A percentile compares a stretch with the other conserved stretches of the same genome.
Conservation (phyloP, 2,797 vertebrate species). For the Melanotaenia boesemani region DNA sequence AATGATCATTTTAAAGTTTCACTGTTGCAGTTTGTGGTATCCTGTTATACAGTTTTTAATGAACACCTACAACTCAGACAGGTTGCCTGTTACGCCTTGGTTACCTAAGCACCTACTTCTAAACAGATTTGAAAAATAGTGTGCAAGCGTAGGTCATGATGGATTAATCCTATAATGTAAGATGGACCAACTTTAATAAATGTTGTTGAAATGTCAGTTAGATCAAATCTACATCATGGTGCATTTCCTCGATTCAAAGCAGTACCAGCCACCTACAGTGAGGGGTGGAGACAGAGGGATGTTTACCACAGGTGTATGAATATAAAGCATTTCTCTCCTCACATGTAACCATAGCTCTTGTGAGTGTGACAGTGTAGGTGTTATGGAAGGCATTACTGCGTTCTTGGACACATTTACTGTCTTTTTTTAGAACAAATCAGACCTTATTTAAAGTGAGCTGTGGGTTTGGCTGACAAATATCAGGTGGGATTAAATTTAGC, state of each 20-base stretch:
- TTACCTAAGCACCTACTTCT: conserved; percentile 3
- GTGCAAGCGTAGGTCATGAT: background rate
- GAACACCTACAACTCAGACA: background rate
- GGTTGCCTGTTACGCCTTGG: background rate
- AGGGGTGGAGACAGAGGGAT: conserved; percentile 15
- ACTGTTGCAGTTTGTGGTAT: conserved; percentile 1
- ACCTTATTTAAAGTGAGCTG: conserved; percentile 6
- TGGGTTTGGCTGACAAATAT: conserved; percentile 5
- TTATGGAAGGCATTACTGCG: conserved; percentile 33
- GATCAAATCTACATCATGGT: conserved; percentile 24
- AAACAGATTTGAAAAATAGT: background rate
- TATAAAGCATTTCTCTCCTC: conserved; percentile 40
- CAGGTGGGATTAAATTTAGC: background rate
- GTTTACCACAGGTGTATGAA: conserved; percentile 46
- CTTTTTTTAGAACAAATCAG: conserved; percentile 6
- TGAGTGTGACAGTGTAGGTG: conserved; percentile 30
- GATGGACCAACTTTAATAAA: conserved; percentile 8
- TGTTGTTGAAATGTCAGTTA: conserved; percentile 19
- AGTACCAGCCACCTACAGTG: conserved; percentile 9
- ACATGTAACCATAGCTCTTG: conserved; percentile 23
- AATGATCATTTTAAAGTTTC: background rate
- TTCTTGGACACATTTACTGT: conserved; percentile 10
- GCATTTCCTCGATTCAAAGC: conserved; percentile 23
- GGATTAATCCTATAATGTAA: background rate
- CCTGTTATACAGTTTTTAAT: background rate